Base-by-base conservation (phyloP, 1,140 invertebrate species). In the Helicorthomorpha holstii region DNA sequence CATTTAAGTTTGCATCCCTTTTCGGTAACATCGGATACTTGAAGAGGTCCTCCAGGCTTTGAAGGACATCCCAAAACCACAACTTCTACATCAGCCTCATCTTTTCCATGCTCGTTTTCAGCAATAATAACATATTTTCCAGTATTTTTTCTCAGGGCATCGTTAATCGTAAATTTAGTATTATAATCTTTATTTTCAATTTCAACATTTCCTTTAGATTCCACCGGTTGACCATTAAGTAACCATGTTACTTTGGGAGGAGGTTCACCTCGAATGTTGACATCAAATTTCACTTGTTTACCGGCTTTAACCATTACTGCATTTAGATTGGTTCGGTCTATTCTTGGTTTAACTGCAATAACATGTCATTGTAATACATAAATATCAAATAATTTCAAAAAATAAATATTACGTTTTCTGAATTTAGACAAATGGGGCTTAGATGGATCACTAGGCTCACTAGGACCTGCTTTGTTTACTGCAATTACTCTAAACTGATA, bases 401-500 rank as follows among this genome's bases (percentile, higher is more conserved):
- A 23, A 23, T 45, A 25, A 21, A 25, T 76, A 82, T 83, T 71
- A 90, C 86, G 70, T 60, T 83, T 74, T 70, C 86, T 85, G 62
- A 89, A 82, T 67, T 91, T 92, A 57, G 88, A 88, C 45, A 85
- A 81, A 59, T 92, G 88, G 70, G 83, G 79, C 63, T 85, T 83
- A n/a, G 86, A 93, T 1, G 92, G 81, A 58, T 95, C 91, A 23
- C 91, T 96, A n/a, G 92, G 81, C 43, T 84, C 82, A 1, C 90
- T 92, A 3, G 74, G 78, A 43, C 96, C 95, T 47, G 91, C 93
- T 71, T 96, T 95, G 70, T 98, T 99, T 21, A 96, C 83, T 10
- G 95, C 93, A 58, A 88, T 78, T 1, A 98, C 78, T 50, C 94
- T 74, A 74, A 98, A 98, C 67, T 96, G 85, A 68, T 90, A 96